These are phyloP conservation scores for Dioctria linearis DNA, from an alignment of 2,888 invertebrate species.

Conservation along the genomic window DNA sequence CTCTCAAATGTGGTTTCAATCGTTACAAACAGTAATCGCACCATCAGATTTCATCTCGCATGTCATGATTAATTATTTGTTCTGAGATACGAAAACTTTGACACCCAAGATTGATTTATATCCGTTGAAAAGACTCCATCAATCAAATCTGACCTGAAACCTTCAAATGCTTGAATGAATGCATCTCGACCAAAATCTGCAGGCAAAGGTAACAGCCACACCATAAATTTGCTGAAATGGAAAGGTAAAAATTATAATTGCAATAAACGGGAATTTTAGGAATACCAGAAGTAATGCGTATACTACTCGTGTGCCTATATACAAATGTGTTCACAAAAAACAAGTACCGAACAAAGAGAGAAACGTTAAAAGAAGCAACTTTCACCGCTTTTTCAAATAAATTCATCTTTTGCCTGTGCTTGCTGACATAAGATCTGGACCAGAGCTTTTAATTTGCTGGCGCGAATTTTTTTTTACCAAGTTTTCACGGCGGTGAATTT, in stretches of 20 bases:
- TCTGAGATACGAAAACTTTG: not conserved
- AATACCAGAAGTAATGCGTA: not conserved
- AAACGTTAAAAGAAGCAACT: slow-evolving; percentile 24
- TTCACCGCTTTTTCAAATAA: slow-evolving; percentile 36
- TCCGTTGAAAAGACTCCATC: slow-evolving; percentile 25
- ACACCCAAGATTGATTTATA: slow-evolving; percentile 31
- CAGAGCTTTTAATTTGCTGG: too few relatives aligned
- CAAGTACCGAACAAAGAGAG: not conserved
- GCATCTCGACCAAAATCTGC: not conserved
- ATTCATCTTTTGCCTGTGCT: slow-evolving; percentile 7
- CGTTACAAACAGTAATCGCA: too few relatives aligned
- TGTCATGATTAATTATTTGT: too few relatives aligned
- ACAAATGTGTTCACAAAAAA: not conserved
- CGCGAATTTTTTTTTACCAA: too few relatives aligned
- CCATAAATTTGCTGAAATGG: slow-evolving; percentile 32
- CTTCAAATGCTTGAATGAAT: slow-evolving; percentile 1
- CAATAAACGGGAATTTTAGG: slow-evolving; percentile 4
- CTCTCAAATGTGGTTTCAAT: too few relatives aligned
- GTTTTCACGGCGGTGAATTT: too few relatives aligned
- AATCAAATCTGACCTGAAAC: slow-evolving; percentile 39
- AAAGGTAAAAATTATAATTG: slow-evolving; percentile 40
- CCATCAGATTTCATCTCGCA: too few relatives aligned
- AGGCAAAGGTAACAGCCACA: not conserved
- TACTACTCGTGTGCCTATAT: too few relatives aligned
- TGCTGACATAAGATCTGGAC: not conserved